phyloP scores from a whole-genome alignment of 2,888 invertebrate genomes.

The Macroteleia sp. region DNA sequence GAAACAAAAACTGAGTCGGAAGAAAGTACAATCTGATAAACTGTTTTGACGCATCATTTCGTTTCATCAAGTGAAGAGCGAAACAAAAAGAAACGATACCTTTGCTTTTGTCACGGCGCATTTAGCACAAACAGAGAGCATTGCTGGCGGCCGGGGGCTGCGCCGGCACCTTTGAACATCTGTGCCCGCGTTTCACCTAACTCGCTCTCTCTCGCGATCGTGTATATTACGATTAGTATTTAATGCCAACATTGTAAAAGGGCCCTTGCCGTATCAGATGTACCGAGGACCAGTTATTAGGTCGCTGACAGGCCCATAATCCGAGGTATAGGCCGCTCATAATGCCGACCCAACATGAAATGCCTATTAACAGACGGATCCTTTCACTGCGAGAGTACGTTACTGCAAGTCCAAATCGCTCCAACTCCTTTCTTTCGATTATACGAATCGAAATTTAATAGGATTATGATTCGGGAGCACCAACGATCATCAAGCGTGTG shows the following conservation, averaged over 20 bases:
- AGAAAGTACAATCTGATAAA: slow-evolving; percentile 30
- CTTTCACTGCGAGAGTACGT: slow-evolving; percentile 68
- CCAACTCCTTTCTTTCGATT: slow-evolving; percentile 33
- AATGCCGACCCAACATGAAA: slow-evolving; percentile 75
- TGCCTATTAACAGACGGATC: slow-evolving; percentile 77
- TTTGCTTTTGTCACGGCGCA: slow-evolving; percentile 59
- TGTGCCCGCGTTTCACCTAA: slow-evolving; percentile 63
- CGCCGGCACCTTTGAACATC: slow-evolving; percentile 73
- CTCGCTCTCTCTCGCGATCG: slow-evolving; percentile 66
- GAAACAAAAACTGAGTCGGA: not conserved
- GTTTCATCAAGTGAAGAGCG: slow-evolving; percentile 31
- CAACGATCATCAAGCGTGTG: too few relatives aligned
- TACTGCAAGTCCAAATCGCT: slow-evolving; percentile 22
- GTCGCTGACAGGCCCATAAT: slow-evolving; percentile 82
- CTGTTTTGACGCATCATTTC: slow-evolving; percentile 53
- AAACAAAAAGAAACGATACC: slow-evolving; percentile 53
- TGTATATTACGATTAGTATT: slow-evolving; percentile 81
- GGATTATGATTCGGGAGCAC: not conserved
- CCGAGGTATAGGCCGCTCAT: too few relatives aligned
- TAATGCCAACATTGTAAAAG: slow-evolving; percentile 81
- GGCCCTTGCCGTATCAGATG: slow-evolving; percentile 81
- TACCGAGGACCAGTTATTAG: slow-evolving; percentile 81
- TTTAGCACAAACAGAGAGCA: slow-evolving; percentile 58
- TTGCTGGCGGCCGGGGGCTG: slow-evolving; percentile 59
- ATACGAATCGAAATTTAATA: slow-evolving; percentile 10